phyloP scores from a whole-genome alignment of 1,140 invertebrate species.

The Panonychus citri region DNA sequence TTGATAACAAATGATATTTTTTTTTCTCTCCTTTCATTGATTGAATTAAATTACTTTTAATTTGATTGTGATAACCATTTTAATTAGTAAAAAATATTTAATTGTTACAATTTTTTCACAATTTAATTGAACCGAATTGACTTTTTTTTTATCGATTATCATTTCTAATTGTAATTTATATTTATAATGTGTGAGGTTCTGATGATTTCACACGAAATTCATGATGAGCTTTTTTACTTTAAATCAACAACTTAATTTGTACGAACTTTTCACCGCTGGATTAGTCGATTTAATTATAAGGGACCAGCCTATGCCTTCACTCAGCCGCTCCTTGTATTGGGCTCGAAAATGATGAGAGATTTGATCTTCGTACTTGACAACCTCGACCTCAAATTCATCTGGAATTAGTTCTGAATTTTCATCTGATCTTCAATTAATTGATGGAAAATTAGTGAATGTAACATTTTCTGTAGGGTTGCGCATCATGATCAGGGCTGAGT shows the following conservation, averaged over 20 bases:
- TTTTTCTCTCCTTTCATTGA: too few relatives aligned
- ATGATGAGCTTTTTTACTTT: constrained; percentile 47
- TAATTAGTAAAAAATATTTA: too few relatives aligned
- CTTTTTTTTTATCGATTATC: too few relatives aligned
- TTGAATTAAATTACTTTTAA: too few relatives aligned
- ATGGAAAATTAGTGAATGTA: constrained; percentile 79
- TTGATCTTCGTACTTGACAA: constrained; percentile 55
- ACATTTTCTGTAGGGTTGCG: constrained; percentile 68
- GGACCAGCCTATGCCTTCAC: constrained; percentile 38
- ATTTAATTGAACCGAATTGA: too few relatives aligned
- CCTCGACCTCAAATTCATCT: constrained; percentile 80
- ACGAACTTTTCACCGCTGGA: constrained; percentile 51
- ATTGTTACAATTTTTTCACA: too few relatives aligned
- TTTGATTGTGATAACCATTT: too few relatives aligned
- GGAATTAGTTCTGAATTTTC: constrained; percentile 34
- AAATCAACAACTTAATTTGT: constrained; percentile 51
- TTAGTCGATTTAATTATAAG: constrained; percentile 51
- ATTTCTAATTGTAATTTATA: neutral
- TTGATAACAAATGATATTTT: too few relatives aligned
- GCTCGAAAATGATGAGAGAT: constrained; percentile 34
- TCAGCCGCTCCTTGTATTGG: constrained; percentile 48
- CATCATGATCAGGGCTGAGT: constrained; percentile 46
- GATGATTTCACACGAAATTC: constrained; percentile 26
- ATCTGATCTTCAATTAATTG: constrained; percentile 85
- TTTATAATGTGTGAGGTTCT: neutral